phyloP scores from a whole-genome alignment of 2,797 vertebrate genomes.

The Trachops cirrhosus region DNA sequence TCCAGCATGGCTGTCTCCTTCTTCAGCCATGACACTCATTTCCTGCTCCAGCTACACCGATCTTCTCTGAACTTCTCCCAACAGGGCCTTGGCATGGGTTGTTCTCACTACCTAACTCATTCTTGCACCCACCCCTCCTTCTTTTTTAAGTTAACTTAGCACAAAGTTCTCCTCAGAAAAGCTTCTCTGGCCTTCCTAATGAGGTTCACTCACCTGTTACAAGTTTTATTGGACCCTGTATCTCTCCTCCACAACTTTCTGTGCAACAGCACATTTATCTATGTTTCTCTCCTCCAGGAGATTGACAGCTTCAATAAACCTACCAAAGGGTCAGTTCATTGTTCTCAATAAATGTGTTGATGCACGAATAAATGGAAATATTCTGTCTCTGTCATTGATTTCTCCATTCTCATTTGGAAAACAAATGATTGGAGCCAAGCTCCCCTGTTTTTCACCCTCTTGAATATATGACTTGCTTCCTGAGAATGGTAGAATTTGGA shows the following conservation, averaged over 20 bases:
- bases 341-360: not conserved
- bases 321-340: not conserved
- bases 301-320: not conserved
- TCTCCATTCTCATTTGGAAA: not conserved
- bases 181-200: not conserved
- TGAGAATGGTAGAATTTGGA: not conserved
- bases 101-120: not conserved
- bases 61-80: not conserved
- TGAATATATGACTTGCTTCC: not conserved
- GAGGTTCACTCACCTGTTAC: no score
- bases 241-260: not conserved
- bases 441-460: not conserved
- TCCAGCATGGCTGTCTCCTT: not conserved
- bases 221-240: not conserved
- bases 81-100: no score
- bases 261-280: not conserved
- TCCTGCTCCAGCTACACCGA: not conserved
- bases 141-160: not conserved
- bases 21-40: not conserved
- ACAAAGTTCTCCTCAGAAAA: not conserved
- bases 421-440: not conserved
- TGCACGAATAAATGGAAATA: not conserved
- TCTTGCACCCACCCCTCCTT: not conserved
- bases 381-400: not conserved
- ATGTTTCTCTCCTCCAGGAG: not conserved